A percentile compares a stretch with the other conserved stretches of the same genome.
These are phyloP conservation scores for Tethea ocularis DNA, from an alignment of 2,888 invertebrate species.

Conservation along the genomic window DNA sequence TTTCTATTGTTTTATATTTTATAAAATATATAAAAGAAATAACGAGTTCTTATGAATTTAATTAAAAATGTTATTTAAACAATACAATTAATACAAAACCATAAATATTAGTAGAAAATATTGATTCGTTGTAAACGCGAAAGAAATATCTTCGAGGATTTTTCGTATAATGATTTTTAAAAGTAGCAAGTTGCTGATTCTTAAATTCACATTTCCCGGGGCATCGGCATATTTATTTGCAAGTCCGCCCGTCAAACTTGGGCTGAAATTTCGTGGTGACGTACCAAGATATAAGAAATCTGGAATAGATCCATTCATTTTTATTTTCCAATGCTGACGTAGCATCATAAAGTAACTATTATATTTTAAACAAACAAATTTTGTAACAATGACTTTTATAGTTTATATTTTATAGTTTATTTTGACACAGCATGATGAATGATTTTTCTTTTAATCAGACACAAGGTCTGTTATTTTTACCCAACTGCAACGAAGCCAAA, in stretches of 20 bases:
- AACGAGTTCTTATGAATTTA: not conserved
- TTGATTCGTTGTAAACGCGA: not conserved
- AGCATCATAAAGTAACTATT: no score
- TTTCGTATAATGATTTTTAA: not conserved
- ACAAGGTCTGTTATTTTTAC: no score
- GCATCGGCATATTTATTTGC: not conserved
- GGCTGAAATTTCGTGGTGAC: not conserved
- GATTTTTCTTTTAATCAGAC: no score
- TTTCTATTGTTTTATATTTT: constrained; percentile 32
- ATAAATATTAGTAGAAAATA: no score
- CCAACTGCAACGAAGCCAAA: no score
- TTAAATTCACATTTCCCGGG: not conserved
- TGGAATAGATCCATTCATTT: not conserved
- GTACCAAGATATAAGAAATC: not conserved
- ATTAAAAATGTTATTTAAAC: not conserved
- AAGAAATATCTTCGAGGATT: not conserved
- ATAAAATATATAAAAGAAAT: not conserved
- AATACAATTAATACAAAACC: no score
- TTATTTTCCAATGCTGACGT: no score
- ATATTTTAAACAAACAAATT: no score
- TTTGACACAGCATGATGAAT: no score
- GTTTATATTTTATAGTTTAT: no score
- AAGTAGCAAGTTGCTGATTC: not conserved
- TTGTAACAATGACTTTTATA: no score
- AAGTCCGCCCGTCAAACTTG: not conserved